These are phyloP conservation scores for Brachymystax lenok DNA, from an alignment of 2,797 vertebrate genomes.

Conservation along the genomic window DNA sequence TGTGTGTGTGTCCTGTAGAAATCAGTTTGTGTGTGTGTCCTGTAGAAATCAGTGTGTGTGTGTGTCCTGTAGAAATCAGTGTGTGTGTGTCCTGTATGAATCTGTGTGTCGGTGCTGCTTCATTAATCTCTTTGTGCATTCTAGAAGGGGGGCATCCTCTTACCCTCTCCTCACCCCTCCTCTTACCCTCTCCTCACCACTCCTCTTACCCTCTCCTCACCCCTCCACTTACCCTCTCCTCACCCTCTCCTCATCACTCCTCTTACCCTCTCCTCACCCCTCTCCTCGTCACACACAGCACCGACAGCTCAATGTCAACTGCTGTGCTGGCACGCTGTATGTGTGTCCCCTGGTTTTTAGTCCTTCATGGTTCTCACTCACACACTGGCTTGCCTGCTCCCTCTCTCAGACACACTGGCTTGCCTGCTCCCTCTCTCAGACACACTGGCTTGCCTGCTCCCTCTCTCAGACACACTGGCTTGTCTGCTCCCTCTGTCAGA, in stretches of 20 bases:
- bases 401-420: not conserved
- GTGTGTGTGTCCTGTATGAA: conserved; percentile 59
- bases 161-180: conserved; percentile 56
- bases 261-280: not conserved
- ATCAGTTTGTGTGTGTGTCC: too few species aligned
- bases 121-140: conserved; percentile 74
- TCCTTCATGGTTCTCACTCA: not conserved
- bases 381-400: too few species aligned
- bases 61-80: not conserved
- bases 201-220: not conserved
- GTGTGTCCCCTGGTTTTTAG: not conserved
- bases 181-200: conserved; percentile 30
- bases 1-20: too few species aligned
- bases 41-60: too few species aligned
- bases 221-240: conserved; percentile 23
- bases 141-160: conserved; percentile 57
- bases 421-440: not conserved
- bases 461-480: not conserved
- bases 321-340: not conserved
- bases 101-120: conserved; percentile 66
- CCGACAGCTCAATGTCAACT: not conserved
- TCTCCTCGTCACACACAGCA: not conserved
- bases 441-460: not conserved
- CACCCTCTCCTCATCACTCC: conserved; percentile 38
- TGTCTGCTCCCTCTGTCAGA: not conserved